Evolutionary conservation across 53 echinoderm and acorn worm genomes (phyloP).

Genomic region (Luidia sarsii): DNA sequence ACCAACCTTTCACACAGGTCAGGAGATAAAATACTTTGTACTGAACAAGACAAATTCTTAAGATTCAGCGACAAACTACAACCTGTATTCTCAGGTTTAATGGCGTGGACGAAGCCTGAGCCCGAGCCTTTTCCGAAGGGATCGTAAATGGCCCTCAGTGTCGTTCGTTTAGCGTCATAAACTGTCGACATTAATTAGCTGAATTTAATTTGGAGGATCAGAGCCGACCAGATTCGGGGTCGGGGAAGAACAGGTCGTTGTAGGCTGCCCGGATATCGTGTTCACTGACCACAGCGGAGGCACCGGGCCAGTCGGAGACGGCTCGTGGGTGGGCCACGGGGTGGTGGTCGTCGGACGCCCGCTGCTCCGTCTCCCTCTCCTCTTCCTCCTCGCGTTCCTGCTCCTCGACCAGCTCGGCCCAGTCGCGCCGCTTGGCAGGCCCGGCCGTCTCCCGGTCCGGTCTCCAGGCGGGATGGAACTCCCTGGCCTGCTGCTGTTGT

Average conservation of each 20-base stretch:
- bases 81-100: neutral
- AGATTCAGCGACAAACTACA: neutral
- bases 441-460: neutral
- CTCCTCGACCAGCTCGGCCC: slow-evolving; percentile 25
- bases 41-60: neutral
- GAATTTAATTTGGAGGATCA: too few relatives aligned
- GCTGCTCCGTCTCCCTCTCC: neutral
- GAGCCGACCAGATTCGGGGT: slow-evolving; percentile 33
- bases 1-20: too few relatives aligned
- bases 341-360: neutral
- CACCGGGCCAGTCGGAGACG: neutral
- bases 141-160: too few relatives aligned
- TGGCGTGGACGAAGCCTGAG: neutral
- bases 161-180: too few relatives aligned
- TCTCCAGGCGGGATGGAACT: neutral
- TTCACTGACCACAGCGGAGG: neutral
- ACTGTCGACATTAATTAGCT: too few relatives aligned
- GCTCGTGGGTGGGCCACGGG: neutral
- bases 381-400: slow-evolving; percentile 19
- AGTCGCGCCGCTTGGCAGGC: slow-evolving; percentile 22
- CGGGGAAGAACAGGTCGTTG: slow-evolving; percentile 37
- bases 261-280: slow-evolving; percentile 16
- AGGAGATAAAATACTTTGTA: too few relatives aligned
- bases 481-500: too few relatives aligned
- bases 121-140: neutral